phyloP scores from a whole-genome alignment of 2,113 vertebrate genomes.

The Ia io region DNA sequence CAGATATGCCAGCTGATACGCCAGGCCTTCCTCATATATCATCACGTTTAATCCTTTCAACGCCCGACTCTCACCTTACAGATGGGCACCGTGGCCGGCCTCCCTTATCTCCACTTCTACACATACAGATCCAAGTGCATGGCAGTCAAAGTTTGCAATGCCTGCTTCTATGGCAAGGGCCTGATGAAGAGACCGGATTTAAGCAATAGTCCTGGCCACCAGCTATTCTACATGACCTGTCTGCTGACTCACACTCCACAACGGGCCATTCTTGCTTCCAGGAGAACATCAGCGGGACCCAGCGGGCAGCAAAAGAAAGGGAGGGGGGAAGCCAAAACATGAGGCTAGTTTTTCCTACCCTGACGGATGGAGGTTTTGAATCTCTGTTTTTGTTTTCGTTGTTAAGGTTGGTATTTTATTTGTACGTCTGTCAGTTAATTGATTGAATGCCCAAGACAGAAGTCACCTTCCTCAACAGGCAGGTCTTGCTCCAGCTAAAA shows the following conservation, averaged over 20 bases:
- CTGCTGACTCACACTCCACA: not conserved
- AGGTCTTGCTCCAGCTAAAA: not conserved
- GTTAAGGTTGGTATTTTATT: constrained; percentile 1
- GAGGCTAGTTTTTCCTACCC: not conserved
- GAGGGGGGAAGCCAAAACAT: not conserved
- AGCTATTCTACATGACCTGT: not conserved
- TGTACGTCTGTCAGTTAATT: constrained; percentile 21
- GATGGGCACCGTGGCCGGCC: not conserved
- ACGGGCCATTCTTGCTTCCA: not conserved
- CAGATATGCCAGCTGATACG: not conserved
- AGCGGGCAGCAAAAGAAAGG: not conserved
- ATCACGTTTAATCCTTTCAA: not conserved
- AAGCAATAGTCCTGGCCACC: not conserved
- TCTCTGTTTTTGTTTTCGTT: constrained; percentile 38
- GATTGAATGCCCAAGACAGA: not conserved
- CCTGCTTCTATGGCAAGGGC: not conserved
- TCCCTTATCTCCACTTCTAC: not conserved
- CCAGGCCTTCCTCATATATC: not conserved
- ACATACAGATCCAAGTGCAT: not conserved
- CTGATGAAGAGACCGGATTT: not conserved
- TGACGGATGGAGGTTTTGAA: not conserved
- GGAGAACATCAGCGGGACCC: not conserved
- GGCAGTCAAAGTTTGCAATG: not conserved
- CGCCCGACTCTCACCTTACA: not conserved
- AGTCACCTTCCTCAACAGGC: not conserved